A percentile compares a stretch with the other conserved stretches of the same genome.
Evolutionary conservation across 2,113 vertebrate species (phyloP).

Genomic region (Tachycineta bicolor): DNA sequence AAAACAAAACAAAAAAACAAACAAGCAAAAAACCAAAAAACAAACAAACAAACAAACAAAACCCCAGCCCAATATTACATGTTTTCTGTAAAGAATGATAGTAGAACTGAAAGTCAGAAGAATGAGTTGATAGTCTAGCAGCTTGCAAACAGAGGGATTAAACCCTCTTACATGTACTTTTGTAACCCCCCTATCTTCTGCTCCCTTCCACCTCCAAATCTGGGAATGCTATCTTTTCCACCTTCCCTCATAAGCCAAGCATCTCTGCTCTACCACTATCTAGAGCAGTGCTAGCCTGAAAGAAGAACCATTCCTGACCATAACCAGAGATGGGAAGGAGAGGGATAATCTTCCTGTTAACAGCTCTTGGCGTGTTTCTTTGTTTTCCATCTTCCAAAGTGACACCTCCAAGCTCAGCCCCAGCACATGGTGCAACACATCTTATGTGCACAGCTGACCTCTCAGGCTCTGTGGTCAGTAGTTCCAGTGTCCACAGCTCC

Average conservation of each 20-base stretch:
- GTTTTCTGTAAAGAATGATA: background rate
- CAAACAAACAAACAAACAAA: too few relatives aligned
- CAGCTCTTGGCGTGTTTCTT: accelerated
- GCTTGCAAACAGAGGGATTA: background rate
- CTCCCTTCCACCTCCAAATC: background rate
- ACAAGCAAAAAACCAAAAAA: too few relatives aligned
- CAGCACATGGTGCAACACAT: background rate
- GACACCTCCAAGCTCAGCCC: background rate
- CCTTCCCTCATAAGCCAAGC: background rate
- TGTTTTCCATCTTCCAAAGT: background rate
- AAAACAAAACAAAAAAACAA: background rate
- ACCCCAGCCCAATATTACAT: accelerated
- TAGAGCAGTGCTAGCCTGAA: background rate
- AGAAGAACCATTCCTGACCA: background rate
- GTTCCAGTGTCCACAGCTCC: background rate
- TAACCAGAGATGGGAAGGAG: background rate
- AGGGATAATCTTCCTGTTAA: background rate
- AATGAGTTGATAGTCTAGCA: background rate
- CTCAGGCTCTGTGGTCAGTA: background rate
- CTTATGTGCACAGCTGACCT: background rate
- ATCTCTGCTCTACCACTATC: accelerated
- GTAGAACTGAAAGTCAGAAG: background rate
- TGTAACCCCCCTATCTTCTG: background rate
- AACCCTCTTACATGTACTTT: background rate
- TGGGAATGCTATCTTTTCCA: background rate